Conservation (phyloP, 2,797 vertebrate species). For the Halcyon chelicuti region DNA sequence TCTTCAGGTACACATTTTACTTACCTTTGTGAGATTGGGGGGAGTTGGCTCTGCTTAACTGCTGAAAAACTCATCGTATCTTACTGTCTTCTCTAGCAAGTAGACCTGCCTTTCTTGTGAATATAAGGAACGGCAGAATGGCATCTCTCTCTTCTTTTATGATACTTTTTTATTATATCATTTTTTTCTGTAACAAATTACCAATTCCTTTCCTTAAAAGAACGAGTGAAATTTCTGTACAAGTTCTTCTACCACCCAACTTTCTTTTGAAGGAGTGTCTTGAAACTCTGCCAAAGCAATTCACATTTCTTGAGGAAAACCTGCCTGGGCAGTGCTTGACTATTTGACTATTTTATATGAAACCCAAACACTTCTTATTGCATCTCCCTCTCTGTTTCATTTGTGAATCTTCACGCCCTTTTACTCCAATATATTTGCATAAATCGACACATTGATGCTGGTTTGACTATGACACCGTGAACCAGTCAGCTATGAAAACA, state of each 20-base stretch:
- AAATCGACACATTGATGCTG: not conserved
- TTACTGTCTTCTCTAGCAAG: not conserved
- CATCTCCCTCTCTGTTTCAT: not conserved
- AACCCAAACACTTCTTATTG: not conserved
- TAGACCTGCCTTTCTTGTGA: not conserved
- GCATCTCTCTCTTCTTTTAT: not conserved
- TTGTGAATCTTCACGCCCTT: not conserved
- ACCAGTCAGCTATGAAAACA: not conserved
- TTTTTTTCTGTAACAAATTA: not conserved
- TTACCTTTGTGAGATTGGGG: not conserved
- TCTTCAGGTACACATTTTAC: constrained; percentile 83
- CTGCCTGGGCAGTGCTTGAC: not conserved
- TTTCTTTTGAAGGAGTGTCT: not conserved
- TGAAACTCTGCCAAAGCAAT: not conserved
- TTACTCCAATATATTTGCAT: not conserved
- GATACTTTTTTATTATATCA: not conserved
- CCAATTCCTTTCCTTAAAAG: not conserved
- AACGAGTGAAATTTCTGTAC: not conserved
- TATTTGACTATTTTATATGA: not conserved
- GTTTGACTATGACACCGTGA: not conserved
- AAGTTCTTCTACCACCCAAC: not conserved
- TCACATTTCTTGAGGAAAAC: not conserved
- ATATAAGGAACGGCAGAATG: not conserved
- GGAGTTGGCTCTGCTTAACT: not conserved
- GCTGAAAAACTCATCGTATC: not conserved